A percentile compares a stretch with the other conserved stretches of the same genome.
These are phyloP conservation scores for Amphipoea oculea DNA, from an alignment of 2,888 invertebrate species.

Conservation along the genomic window DNA sequence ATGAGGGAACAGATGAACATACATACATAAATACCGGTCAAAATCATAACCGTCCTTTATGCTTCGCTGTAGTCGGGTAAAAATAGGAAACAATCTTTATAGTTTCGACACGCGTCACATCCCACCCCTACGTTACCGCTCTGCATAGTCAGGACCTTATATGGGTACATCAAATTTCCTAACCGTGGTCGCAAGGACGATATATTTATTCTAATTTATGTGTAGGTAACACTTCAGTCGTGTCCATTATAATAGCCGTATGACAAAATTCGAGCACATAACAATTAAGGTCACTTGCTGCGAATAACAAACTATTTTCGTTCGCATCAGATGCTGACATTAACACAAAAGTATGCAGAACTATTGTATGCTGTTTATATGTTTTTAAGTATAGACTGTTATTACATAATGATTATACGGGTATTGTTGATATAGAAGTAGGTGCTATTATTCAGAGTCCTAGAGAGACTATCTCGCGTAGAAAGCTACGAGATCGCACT, in stretches of 20 bases:
- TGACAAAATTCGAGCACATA: conserved; percentile 76
- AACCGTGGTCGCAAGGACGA: conserved; percentile 18
- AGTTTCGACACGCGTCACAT: conserved; percentile 20
- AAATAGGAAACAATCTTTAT: neutral
- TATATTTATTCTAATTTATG: conserved; percentile 57
- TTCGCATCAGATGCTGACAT: conserved; percentile 52
- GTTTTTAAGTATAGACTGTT: conserved; percentile 12
- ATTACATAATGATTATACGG: conserved; percentile 10
- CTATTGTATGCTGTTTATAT: conserved; percentile 9
- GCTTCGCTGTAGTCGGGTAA: too few relatives aligned
- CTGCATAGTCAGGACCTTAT: neutral
- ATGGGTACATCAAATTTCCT: neutral
- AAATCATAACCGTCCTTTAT: too few relatives aligned
- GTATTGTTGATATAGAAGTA: neutral
- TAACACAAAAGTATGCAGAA: conserved; percentile 41
- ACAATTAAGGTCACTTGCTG: conserved; percentile 86
- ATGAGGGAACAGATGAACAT: too few relatives aligned
- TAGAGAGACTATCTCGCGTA: neutral
- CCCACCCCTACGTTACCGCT: conserved; percentile 4
- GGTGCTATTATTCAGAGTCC: too few relatives aligned
- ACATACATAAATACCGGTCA: too few relatives aligned
- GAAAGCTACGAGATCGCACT: neutral
- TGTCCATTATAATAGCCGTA: conserved; percentile 71
- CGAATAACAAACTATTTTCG: conserved; percentile 72
- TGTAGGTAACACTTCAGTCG: conserved; percentile 55